Base-by-base conservation (phyloP, 1,140 invertebrate genomes). In the Atta colombica region DNA sequence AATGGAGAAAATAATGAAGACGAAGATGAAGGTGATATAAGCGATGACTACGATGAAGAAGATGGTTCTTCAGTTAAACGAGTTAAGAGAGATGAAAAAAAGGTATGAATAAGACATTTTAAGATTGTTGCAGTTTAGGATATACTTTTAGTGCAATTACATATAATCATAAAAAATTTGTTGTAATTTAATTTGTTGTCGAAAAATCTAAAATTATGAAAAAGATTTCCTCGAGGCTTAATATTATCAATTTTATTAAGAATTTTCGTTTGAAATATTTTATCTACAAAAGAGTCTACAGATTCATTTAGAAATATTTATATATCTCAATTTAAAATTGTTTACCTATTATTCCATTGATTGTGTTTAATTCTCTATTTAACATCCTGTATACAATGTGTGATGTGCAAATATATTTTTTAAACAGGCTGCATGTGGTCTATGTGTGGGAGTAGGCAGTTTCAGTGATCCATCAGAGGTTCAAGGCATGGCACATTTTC, bases 401-500 rank as follows among this genome's bases (percentile, higher is more conserved):
- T 45, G 8, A 45, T 45, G 39, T 45, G 39, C 45, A 68, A 77
- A 6, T 80, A 16, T 68, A 0, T 58, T 45, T 61, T 63, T 88
- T 65, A n/a, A 49, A 87, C 89, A 97, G 96, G 97, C 97, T 58
- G 97, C 97, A 2, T 97, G 97, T 92, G 97, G 96, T 8, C 92
- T 98, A 3, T 96, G 96, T 80, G 96, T 98, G 16, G 96, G 97
- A 58, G 97, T 97, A 49, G 97, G 97, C 25, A 97, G 96, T 93
- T 97, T 97, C 93, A 97, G 97, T 91, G 96, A 97, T 93, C 98
- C 98, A 0, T 91, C 94, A 61, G 96, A 98, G 60, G 96, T 99
- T 71, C 98, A 97, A 87, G 99, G 99, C 1, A 93, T 99, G 90
- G 98, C 99, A 1, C 99, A 99, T 95, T 99, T 99, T 95, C 96